phyloP scores from a whole-genome alignment of 1,140 invertebrate species.

The Cylas formicarius region DNA sequence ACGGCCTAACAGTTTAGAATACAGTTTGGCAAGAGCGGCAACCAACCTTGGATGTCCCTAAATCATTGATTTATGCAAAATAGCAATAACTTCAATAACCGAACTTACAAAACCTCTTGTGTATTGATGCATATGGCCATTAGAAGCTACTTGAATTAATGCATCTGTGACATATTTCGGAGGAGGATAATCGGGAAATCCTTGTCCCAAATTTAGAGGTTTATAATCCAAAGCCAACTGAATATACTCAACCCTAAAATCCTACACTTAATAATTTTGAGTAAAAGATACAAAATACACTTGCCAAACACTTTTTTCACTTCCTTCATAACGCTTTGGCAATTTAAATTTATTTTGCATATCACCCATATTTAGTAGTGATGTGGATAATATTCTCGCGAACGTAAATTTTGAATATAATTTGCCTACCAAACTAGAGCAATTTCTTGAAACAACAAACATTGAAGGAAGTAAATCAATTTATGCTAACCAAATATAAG shows the following conservation, averaged over 20 bases:
- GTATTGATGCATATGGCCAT: slow-evolving; percentile 86
- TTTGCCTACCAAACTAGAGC: no score
- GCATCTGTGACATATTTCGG: slow-evolving; percentile 78
- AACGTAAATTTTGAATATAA: no score
- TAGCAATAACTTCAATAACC: slow-evolving; percentile 1
- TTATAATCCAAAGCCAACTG: slow-evolving; percentile 80
- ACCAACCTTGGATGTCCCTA: slow-evolving; percentile 83
- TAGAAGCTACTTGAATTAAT: slow-evolving; percentile 58
- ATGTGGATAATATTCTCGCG: no score
- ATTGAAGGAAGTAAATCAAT: no score
- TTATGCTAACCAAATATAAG: no score
- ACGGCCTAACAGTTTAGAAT: slow-evolving; percentile 67
- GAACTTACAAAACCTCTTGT: slow-evolving; percentile 70
- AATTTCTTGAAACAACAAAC: no score
- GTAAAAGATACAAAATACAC: slow-evolving; percentile 1
- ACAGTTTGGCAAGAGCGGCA: slow-evolving; percentile 75
- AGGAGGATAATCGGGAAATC: slow-evolving; percentile 90
- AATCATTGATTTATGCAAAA: slow-evolving; percentile 1
- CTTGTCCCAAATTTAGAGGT: slow-evolving; percentile 93
- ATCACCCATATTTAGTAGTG: no score
- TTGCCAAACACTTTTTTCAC: slow-evolving; percentile 34
- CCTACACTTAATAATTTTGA: slow-evolving; percentile 4
- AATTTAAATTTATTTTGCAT: slow-evolving; percentile 28
- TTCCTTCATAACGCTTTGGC: slow-evolving; percentile 29
- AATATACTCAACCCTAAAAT: slow-evolving; percentile 89